Evolutionary conservation across 2,797 vertebrate species (phyloP).

Genomic region (Neosilurus hyrtlii): DNA sequence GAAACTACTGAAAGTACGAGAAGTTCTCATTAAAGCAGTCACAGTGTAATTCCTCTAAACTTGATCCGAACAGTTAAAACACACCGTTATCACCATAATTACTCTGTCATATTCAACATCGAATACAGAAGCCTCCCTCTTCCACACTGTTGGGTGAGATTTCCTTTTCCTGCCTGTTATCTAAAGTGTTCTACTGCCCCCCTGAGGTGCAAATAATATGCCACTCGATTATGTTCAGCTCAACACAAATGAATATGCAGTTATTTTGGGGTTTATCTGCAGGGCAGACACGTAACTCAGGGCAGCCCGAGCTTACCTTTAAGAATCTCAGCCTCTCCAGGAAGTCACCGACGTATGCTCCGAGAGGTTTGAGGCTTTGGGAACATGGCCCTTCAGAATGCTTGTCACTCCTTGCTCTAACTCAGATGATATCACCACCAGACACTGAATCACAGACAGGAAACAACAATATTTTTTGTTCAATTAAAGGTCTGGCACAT

Average conservation of each 20-base stretch:
- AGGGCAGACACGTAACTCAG: background rate
- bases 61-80: conserved; percentile 1
- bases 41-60: conserved; percentile 5
- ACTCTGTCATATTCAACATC: background rate
- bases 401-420: conserved; percentile 85
- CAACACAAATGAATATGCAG: conserved; percentile 7
- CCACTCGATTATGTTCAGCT: background rate
- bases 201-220: background rate
- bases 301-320: conserved; percentile 68
- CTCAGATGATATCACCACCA: conserved; percentile 85
- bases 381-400: conserved; percentile 83
- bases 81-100: conserved; percentile 6
- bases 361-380: conserved; percentile 88
- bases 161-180: background rate
- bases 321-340: conserved; percentile 81
- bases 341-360: conserved; percentile 85
- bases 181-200: conserved; percentile 34
- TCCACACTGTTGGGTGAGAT: background rate
- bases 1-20: background rate
- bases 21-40: background rate
- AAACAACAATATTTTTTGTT: background rate
- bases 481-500: background rate
- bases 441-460: conserved; percentile 65
- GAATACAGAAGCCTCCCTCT: background rate
- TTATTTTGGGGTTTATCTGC: background rate